Evolutionary conservation across 2,888 invertebrate species (phyloP), one percentile per base, ranked within the genome.

Genomic region (Chymomyza fuscimana): DNA sequence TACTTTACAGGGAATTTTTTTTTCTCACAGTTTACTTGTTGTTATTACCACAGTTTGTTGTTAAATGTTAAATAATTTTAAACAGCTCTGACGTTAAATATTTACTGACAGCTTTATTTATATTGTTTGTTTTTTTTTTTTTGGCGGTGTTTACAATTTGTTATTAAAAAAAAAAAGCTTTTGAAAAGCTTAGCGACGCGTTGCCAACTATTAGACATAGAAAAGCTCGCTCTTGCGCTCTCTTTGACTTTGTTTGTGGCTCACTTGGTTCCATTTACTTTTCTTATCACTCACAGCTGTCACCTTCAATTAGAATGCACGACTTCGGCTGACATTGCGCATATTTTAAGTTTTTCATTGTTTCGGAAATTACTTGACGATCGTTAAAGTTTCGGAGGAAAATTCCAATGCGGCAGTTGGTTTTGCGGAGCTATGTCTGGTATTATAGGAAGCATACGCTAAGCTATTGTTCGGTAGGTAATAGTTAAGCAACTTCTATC

Each of bases 231-330:
- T 65, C 12, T 22, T 46, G 65, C 15, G 5, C 9, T 70, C 15
- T 65, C 9, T 59, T 15, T 25, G 2, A 4, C 51, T 40, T 9
- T 50, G 5, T 36, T 19, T 22, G 4, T 3, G 51, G 40, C 22
- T 66, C 7, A 46, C 12, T 10, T 10, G 3, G 40, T 12, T 46
- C 6, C 40, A 9, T 54, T 36, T 19, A 51, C 16, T 56, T 5
- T 61, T 70, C 56, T 70, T 83, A 79, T 86, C 82, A 70, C 61
- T 46, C 58, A 63, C 69, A 32, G 62, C 12, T 46, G 40, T 46
- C 40, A 15, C 16, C 7, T 7, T 15, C 19, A 54, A 54, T 54
- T 54, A 4, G 15, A 19, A 54, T 54, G 54, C 54, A 54, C 9
- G 19, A 15, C 51, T 15, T 51, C 25, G 25, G 25, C 25, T 25